Percentiles rank a stretch among this genome's conserved stretches.
These are phyloP conservation scores for Aporophyla nigra DNA, from an alignment of 2,888 invertebrate genomes.

Conservation along the genomic window DNA sequence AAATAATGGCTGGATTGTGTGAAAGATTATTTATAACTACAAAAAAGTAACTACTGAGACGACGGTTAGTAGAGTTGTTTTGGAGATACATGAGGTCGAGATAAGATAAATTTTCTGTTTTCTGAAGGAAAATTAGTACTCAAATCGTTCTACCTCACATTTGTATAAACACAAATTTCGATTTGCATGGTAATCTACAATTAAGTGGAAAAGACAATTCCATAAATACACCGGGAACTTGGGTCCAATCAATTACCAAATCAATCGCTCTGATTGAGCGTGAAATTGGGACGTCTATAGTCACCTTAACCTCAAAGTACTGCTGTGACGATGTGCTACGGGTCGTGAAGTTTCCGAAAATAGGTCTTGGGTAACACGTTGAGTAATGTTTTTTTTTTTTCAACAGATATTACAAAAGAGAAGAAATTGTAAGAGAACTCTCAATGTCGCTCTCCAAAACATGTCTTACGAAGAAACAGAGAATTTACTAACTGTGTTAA, in stretches of 20 bases:
- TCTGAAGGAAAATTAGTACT: not conserved
- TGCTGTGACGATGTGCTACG: conserved; percentile 1
- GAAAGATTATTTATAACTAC: not conserved
- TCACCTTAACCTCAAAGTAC: conserved; percentile 42
- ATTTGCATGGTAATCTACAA: conserved; percentile 11
- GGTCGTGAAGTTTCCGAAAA: conserved; percentile 16
- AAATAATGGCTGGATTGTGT: not conserved
- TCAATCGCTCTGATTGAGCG: conserved; percentile 57
- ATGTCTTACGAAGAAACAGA: too few relatives aligned
- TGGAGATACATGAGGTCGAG: not conserved
- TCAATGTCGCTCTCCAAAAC: too few relatives aligned
- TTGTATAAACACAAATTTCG: not conserved
- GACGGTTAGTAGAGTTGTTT: not conserved
- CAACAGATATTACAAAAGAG: not conserved
- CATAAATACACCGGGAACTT: conserved; percentile 38
- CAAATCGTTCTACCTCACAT: not conserved
- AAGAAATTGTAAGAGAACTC: too few relatives aligned
- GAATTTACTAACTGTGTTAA: too few relatives aligned
- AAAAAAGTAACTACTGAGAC: not conserved
- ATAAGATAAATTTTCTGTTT: not conserved
- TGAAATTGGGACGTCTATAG: conserved; percentile 50
- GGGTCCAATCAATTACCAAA: conserved; percentile 47
- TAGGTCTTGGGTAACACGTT: not conserved
- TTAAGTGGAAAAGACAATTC: conserved; percentile 19
- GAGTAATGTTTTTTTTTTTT: not conserved